Conservation (phyloP, 2,113 vertebrate species). For the Ahaetulla prasina region DNA sequence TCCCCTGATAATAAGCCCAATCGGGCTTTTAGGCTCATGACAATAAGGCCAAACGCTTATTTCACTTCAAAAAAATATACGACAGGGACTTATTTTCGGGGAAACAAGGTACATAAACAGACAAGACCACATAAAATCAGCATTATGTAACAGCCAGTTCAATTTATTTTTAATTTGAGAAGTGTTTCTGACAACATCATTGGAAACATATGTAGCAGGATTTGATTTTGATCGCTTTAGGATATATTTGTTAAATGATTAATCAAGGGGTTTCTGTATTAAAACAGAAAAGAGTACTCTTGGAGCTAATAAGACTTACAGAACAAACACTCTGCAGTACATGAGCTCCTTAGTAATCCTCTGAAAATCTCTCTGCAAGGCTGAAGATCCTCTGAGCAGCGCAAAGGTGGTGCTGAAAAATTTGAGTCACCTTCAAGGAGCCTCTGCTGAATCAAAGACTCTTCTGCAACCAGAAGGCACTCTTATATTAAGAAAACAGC, state of each 20-base stretch:
- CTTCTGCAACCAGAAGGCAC: neutral
- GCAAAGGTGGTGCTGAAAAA: neutral
- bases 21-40: no score
- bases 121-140: neutral
- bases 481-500: neutral
- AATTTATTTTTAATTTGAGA: slow-evolving; percentile 21
- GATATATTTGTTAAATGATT: neutral
- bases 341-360: neutral
- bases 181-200: slow-evolving; percentile 15
- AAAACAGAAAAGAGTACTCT: neutral
- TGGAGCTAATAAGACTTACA: neutral
- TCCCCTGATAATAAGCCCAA: no score
- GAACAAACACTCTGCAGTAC: neutral
- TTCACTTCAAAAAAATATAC: no score
- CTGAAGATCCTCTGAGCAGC: neutral
- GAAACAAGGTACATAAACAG: slow-evolving; percentile 25
- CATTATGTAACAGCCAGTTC: slow-evolving; percentile 22
- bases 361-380: neutral
- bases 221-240: slow-evolving; percentile 15
- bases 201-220: slow-evolving; percentile 24
- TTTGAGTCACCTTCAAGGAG: neutral
- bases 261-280: neutral
- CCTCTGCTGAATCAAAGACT: neutral
- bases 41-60: no score
- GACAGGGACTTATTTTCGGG: no score